Evolutionary conservation across 2,888 invertebrate species (phyloP), one percentile per base, ranked within the genome.

Genomic region (Gastrophysa polygoni): DNA sequence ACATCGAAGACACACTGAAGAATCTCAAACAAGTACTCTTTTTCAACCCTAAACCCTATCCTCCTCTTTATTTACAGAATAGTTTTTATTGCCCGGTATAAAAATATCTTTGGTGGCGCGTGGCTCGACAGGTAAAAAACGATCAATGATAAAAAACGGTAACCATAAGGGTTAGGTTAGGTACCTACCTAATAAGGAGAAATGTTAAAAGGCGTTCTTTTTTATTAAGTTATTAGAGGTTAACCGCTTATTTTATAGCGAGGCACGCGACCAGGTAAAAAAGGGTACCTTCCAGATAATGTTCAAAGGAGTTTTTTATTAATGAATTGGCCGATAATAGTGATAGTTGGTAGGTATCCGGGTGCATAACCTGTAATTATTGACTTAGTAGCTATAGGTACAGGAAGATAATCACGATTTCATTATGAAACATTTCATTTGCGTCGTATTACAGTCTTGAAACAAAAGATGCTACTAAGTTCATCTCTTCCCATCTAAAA

Each of bases 181-280:
- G n/a, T n/a, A n/a, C n/a, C n/a, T n/a, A 74, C 66, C 65, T 64
- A 65, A 63, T 63, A 65, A 58, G 38, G 38, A 38, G 66, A 68
- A 60, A 67, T 67, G 68, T 67, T 64, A 59, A 62, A 62, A 71
- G 70, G 71, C 66, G 66, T 69, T 64, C 68, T 66, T 70, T 38
- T 78, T 79, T 78, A 80, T 80, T 80, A 80, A 80, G 79, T 79
- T 78, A 79, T 80, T 78, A 75, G 79, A 75, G 78, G 79, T 79
- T 78, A 78, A 78, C 79, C 79, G 77, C 78, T 78, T 77, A 73
- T 77, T 79, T 79, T 78, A 78, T 80, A 77, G 75, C 74, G 76
- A 46, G 71, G 75, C 80, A 80, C 80, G 80, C 78, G 80, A 78
- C 77, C 80, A 80, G 80, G 80, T 80, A 80, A 68, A 78, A 67